Evolutionary conservation across 2,888 invertebrate genomes (phyloP), one percentile per base, ranked within the genome.

Genomic region (Osedax frankpressi): DNA sequence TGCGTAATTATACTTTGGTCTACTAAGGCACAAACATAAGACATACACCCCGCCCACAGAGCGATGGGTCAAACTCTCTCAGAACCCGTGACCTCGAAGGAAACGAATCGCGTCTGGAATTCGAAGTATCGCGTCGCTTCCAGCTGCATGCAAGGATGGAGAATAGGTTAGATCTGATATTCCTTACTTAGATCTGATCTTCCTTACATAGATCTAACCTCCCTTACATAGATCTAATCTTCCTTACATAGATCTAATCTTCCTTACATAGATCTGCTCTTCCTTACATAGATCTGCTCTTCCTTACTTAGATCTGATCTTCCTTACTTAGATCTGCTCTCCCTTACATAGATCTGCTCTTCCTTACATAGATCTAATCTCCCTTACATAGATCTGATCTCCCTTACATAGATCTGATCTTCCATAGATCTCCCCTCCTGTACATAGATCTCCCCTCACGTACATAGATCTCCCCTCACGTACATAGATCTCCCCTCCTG

Each of bases 121-220:
- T 71, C 74, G 29, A 77, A 78, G 67, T 88, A 87, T 77, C 86
- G 88, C 80, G 94, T 98, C 2, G 97, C 94, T n/a, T 93, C 94
- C 0, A 94, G 94, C 26, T 94, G 93, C 82, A 98, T 98, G 97
- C 98, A 99, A 86, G 98, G 98, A 84, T 99, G 98, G 98, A 87
- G 98, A 76, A 90, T 95, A 74, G 93, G 93, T 87, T 44, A 44
- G 44, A n/a, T n/a, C n/a, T n/a, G n/a, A n/a, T n/a, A n/a, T n/a
- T n/a, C n/a, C n/a, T n/a, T n/a, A n/a, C n/a, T n/a, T n/a, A n/a
- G n/a, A n/a, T n/a, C n/a, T n/a, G n/a, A 11, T 70, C 14, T 14
- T 14, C 14, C n/a, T n/a, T n/a, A n/a, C n/a, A n/a, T 63, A 29
- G 11, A n/a, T 71, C 25, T 24, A 29, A 24, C 71, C 71, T 71